A percentile compares a stretch with the other conserved stretches of the same genome.
Conservation (phyloP, 2,113 vertebrate genomes). For the Labrus mixtus region DNA sequence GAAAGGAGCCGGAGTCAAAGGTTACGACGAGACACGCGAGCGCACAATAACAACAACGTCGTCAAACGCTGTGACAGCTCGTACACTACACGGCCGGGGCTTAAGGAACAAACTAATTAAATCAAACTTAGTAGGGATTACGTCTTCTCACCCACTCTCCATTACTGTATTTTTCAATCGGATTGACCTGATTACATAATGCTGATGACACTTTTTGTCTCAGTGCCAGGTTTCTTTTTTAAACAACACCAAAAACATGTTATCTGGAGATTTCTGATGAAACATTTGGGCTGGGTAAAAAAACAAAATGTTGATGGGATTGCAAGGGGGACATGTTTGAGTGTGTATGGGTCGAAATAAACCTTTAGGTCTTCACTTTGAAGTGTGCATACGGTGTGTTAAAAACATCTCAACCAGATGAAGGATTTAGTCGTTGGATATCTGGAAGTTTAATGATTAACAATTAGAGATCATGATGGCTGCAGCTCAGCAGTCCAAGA, state of each 20-base stretch:
- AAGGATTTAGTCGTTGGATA: no score
- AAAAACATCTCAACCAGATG: no score
- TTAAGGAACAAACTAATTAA: slow-evolving; percentile 1
- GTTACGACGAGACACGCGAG: background rate
- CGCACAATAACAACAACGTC: slow-evolving; percentile 1
- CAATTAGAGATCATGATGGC: background rate
- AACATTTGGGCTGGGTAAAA: background rate
- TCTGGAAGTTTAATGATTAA: no score
- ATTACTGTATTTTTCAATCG: background rate
- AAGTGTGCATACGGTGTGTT: no score
- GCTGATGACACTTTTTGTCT: background rate
- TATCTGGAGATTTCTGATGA: background rate
- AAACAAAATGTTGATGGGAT: no score
- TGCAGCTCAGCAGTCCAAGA: background rate
- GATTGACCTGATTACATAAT: background rate
- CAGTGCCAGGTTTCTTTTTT: background rate
- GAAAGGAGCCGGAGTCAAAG: slow-evolving; percentile 42
- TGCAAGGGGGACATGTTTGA: no score
- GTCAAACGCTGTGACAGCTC: background rate
- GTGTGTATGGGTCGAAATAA: no score
- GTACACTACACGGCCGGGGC: background rate
- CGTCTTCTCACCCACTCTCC: background rate
- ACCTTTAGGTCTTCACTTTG: background rate
- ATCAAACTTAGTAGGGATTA: background rate
- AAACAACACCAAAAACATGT: background rate